Evolutionary conservation across 1,140 invertebrate genomes (phyloP), one percentile per base, ranked within the genome.

Genomic region (Meloidogyne floridensis): DNA sequence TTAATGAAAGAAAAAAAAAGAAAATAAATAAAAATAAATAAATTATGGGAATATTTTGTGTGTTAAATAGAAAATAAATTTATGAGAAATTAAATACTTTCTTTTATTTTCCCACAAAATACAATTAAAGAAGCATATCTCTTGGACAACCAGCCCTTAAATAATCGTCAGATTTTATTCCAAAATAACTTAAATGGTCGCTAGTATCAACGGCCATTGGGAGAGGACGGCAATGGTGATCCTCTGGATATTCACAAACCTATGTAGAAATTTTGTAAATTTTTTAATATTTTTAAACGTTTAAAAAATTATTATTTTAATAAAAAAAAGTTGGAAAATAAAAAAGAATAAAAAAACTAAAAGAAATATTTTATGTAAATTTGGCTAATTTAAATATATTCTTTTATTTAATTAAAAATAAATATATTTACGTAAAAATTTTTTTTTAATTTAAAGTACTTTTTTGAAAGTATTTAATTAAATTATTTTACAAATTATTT

Each of bases 231-330:
- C 88, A 89, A 51, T 86, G 84, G 54, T 90, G 84, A 75, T 89
- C 88, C 75, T 89, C 88, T 8, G 89, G 86, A 32, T 86, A 76
- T 72, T 89, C 87, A 76, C 88, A 89, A 6, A 89, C 75, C 54
- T 87, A 32, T 32, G 20, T 20, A 81, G 9, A 73, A n/a, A 71
- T 20, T 42, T 42, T 47, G 4, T 47, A 6, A 47, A 47, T 47
- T 47, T 47, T 47, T 47, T 6, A 47, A 47, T 3, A 47, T 47
- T 47, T 47, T 47, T 47, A 32, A 32, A 32, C 1, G 32, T 32
- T 47, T 47, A 47, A 47, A 47, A 8, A 47, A 6, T 47, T 47
- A 47, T 47, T 4, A 6, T 47, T 47, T 47, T 47, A 6, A 47
- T 6, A 47, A 4, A 47, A 47, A 47, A 47, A 47, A 6, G 47